Evolutionary conservation across 2,113 vertebrate genomes (phyloP).

Genomic region (Epinephelus moara): DNA sequence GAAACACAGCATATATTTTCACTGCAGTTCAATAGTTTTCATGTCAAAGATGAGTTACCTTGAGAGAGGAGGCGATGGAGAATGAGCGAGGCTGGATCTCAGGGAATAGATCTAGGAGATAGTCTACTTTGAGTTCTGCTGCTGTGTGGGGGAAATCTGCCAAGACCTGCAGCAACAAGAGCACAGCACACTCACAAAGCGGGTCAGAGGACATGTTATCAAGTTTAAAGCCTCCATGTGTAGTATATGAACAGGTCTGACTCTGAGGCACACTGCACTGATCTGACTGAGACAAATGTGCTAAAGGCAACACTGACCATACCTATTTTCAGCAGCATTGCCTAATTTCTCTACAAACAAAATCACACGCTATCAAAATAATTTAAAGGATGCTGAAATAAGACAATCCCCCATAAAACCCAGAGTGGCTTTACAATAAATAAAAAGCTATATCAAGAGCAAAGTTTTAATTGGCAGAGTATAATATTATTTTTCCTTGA

Average conservation of each 20-base stretch:
- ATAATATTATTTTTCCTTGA: no score
- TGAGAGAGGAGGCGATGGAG: conserved; percentile 92
- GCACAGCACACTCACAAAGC: neutral
- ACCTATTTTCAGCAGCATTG: no score
- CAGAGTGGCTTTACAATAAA: neutral
- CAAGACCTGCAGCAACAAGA: conserved; percentile 84
- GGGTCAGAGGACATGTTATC: neutral
- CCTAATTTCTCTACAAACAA: no score
- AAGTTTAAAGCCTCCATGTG: neutral
- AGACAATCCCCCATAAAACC: no score
- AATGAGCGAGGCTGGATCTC: conserved; percentile 93
- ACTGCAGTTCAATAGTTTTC: neutral
- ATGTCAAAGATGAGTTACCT: conserved; percentile 81
- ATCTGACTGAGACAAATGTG: neutral
- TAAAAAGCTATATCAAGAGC: neutral
- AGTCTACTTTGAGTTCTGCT: conserved; percentile 82
- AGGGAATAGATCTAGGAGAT: conserved; percentile 93
- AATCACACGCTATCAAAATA: no score
- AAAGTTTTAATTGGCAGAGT: neutral
- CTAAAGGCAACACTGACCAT: neutral
- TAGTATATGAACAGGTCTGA: neutral
- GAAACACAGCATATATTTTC: neutral
- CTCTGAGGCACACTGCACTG: neutral
- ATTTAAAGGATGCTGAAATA: neutral
- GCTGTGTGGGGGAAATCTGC: conserved; percentile 92